Evolutionary conservation across 2,113 vertebrate genomes (phyloP).

Genomic region (Collichthys lucidus): DNA sequence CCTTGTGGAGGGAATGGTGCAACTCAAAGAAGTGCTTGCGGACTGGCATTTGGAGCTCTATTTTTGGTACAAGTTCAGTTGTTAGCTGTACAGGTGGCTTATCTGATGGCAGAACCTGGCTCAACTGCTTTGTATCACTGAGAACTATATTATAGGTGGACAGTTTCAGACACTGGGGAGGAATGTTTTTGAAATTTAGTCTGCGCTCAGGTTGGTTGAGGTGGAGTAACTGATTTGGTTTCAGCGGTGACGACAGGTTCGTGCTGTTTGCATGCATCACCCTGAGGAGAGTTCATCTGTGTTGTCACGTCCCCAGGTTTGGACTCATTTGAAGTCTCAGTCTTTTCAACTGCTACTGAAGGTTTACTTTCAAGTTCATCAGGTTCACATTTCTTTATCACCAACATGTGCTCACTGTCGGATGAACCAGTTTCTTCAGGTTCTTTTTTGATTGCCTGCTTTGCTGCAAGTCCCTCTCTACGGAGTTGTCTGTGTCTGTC

Average conservation of each 20-base stretch:
- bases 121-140: constrained; percentile 35
- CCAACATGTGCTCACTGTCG: constrained; percentile 22
- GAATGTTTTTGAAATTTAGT: constrained; percentile 68
- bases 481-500: constrained; percentile 4
- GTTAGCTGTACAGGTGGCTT: constrained; percentile 20
- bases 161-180: constrained; percentile 74
- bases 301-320: constrained; percentile 14
- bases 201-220: constrained; percentile 30
- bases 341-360: constrained; percentile 7
- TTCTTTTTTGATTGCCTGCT: constrained; percentile 56
- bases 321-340: constrained; percentile 3
- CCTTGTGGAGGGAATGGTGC: constrained; percentile 86
- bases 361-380: constrained; percentile 53
- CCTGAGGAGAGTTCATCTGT: constrained; percentile 8
- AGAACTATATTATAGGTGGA: constrained; percentile 71
- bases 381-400: constrained; percentile 67
- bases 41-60: constrained; percentile 1
- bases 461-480: constrained; percentile 15
- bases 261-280: background rate
- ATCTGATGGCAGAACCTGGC: background rate
- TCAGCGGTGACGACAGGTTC: background rate
- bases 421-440: constrained; percentile 11
- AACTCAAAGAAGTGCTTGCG: constrained; percentile 86
- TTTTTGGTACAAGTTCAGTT: constrained; percentile 17
- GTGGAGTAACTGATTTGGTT: constrained; percentile 14